These are phyloP conservation scores for Muraenolepis orangiensis DNA, from an alignment of 2,797 vertebrate genomes.

Conservation along the genomic window DNA sequence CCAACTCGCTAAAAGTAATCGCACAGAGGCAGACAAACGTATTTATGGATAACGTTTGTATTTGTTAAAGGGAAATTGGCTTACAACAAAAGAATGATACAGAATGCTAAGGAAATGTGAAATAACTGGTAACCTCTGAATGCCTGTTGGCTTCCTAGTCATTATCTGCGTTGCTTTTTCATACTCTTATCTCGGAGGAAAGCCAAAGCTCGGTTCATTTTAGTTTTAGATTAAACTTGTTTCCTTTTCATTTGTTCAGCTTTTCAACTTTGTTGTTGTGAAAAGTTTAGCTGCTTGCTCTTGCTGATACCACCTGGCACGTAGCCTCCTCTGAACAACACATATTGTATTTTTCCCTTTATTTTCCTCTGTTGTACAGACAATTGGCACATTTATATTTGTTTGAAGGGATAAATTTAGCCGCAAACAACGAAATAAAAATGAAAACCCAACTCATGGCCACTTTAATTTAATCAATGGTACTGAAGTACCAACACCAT, in stretches of 20 bases:
- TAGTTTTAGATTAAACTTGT: not conserved
- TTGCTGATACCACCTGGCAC: not conserved
- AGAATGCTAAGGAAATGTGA: not conserved
- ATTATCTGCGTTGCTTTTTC: not conserved
- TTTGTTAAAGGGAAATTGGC: not conserved
- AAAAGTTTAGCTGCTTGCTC: not conserved
- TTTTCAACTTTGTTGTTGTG: not conserved
- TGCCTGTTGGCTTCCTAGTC: not conserved
- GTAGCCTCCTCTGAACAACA: too few relatives aligned
- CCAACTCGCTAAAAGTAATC: not conserved
- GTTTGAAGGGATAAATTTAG: not conserved
- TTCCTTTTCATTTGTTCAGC: not conserved
- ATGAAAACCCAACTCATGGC: not conserved
- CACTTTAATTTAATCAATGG: not conserved
- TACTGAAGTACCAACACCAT: not conserved
- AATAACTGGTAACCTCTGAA: not conserved
- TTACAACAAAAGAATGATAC: not conserved
- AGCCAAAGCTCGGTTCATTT: not conserved
- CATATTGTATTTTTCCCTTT: too few relatives aligned
- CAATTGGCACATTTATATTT: not conserved
- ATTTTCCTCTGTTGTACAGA: not conserved
- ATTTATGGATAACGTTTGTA: not conserved
- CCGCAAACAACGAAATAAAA: not conserved
- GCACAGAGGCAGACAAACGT: not conserved
- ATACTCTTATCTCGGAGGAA: not conserved